phyloP scores from a whole-genome alignment of 2,113 vertebrate species.

The Garra rufa region DNA sequence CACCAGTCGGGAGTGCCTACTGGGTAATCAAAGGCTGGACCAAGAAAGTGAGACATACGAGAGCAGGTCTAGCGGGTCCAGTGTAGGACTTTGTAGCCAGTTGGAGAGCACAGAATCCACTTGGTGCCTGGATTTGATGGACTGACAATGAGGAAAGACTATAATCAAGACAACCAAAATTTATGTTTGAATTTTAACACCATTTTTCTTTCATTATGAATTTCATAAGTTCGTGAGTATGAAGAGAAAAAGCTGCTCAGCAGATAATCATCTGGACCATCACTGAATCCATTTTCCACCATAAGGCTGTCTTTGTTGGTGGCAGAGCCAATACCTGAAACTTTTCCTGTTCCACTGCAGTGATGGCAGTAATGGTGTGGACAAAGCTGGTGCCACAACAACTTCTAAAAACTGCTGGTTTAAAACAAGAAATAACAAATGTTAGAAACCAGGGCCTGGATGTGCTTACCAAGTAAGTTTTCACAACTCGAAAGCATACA shows the following conservation, averaged over 20 bases:
- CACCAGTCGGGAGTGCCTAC: conserved; percentile 75
- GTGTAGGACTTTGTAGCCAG: conserved; percentile 64
- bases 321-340: background rate
- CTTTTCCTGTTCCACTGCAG: background rate
- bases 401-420: background rate
- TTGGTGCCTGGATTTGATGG: conserved; percentile 76
- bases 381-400: background rate
- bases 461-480: conserved; percentile 13
- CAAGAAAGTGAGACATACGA: conserved; percentile 68
- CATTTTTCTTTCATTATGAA: background rate
- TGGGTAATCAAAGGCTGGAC: conserved; percentile 69
- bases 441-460: background rate
- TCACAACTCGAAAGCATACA: background rate
- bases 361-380: background rate
- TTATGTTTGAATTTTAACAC: background rate
- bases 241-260: background rate
- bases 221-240: background rate
- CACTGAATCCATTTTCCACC: background rate
- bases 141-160: conserved; percentile 55
- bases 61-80: conserved; percentile 68
- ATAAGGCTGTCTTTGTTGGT: background rate
- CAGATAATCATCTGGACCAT: background rate
- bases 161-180: background rate
- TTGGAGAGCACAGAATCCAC: conserved; percentile 76
- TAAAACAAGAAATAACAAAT: background rate